Evolutionary conservation across 2,888 invertebrate species (phyloP).

Genomic region (Mythimna vitellina): DNA sequence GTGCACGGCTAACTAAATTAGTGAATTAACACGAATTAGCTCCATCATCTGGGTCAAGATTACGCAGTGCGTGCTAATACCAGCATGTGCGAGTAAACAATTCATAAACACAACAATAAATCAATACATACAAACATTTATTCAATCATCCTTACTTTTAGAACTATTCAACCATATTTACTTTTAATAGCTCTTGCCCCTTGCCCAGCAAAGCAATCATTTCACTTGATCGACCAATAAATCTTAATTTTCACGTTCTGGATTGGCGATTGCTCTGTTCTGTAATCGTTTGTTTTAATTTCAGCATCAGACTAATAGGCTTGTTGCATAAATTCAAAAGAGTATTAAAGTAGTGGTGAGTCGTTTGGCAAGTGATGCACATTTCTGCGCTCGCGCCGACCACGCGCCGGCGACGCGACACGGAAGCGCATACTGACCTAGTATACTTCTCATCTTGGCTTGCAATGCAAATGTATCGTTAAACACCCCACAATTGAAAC

Average conservation of each 20-base stretch:
- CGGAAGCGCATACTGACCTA: slow-evolving; percentile 84
- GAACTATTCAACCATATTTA: slow-evolving; percentile 9
- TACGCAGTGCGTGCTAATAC: slow-evolving; percentile 69
- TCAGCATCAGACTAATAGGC: slow-evolving; percentile 21
- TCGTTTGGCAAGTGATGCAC: slow-evolving; percentile 77
- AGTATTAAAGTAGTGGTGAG: slow-evolving; percentile 49
- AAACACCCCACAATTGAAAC: slow-evolving; percentile 47
- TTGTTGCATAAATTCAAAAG: slow-evolving; percentile 37
- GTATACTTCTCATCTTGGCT: slow-evolving; percentile 68
- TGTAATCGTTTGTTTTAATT: slow-evolving; percentile 9
- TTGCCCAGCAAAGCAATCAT: not conserved
- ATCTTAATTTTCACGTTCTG: slow-evolving; percentile 11
- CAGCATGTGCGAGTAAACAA: slow-evolving; percentile 33
- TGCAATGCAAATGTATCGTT: slow-evolving; percentile 68
- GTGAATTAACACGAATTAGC: slow-evolving; percentile 78
- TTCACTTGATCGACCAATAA: slow-evolving; percentile 6
- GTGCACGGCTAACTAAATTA: slow-evolving; percentile 64
- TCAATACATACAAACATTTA: slow-evolving; percentile 1
- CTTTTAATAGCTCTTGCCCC: not conserved
- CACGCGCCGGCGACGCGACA: slow-evolving; percentile 65
- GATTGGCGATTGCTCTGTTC: not conserved
- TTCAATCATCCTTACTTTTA: slow-evolving; percentile 1
- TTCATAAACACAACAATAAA: slow-evolving; percentile 26
- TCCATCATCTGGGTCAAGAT: slow-evolving; percentile 83
- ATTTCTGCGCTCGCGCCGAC: slow-evolving; percentile 71